Evolutionary conservation across 2,888 invertebrate species (phyloP).

Genomic region (Polyommatus icarus): DNA sequence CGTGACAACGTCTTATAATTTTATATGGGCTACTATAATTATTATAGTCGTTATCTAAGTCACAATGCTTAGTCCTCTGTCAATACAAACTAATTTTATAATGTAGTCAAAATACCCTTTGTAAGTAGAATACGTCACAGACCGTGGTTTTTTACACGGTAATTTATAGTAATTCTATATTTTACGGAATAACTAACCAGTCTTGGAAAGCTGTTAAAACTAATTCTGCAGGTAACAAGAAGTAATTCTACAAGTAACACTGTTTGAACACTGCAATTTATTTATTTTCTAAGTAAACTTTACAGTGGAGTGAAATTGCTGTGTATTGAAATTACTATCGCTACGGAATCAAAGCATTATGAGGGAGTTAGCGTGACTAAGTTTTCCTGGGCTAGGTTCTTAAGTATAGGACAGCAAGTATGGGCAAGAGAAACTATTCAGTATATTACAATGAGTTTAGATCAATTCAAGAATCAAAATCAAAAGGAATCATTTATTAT

Average conservation of each 20-base stretch:
- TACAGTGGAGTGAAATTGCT: constrained; percentile 32
- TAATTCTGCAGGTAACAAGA: background rate
- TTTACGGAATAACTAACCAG: background rate
- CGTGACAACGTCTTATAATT: too few relatives aligned
- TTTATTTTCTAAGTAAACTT: constrained; percentile 28
- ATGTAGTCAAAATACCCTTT: too few relatives aligned
- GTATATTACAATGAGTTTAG: too few relatives aligned
- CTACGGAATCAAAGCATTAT: constrained; percentile 40
- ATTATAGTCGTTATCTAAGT: too few relatives aligned
- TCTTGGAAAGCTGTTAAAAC: background rate
- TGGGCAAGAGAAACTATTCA: background rate
- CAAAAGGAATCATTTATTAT: too few relatives aligned
- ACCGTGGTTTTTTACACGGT: too few relatives aligned
- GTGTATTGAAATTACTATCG: constrained; percentile 32
- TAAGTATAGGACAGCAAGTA: background rate
- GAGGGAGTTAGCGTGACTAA: constrained; percentile 40
- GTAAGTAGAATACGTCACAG: too few relatives aligned
- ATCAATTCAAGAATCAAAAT: too few relatives aligned
- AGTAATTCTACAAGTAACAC: background rate
- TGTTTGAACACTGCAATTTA: constrained; percentile 6
- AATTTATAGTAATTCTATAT: background rate
- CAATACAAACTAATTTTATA: too few relatives aligned
- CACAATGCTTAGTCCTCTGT: too few relatives aligned
- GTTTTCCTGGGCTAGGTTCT: background rate
- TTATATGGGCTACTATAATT: too few relatives aligned